Evolutionary conservation across 2,888 invertebrate species (phyloP), one percentile per base, ranked within the genome.

Genomic region (Laothoe populi): DNA sequence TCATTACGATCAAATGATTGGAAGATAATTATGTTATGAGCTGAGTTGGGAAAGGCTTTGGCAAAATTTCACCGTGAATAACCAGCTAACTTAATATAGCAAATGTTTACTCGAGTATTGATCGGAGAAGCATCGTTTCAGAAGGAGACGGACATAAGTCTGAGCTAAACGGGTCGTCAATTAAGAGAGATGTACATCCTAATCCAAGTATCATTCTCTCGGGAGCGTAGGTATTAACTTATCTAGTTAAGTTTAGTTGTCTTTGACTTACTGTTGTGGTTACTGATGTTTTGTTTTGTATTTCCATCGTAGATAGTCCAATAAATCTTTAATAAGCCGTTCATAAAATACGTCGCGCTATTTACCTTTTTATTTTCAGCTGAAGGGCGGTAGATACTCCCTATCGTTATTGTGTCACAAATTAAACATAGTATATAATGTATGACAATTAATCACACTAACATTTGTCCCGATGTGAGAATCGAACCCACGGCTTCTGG

Each of bases 161-260:
- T n/a, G 26, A 49, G 16, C 10, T 16, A 31, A 49, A 26, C 31
- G n/a, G n/a, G 31, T 31, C 26, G 31, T 49, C 31, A 49, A 49
- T 49, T 31, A 49, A 31, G 26, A 49, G 16, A 8, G 49, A 31
- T 31, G 49, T 31, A 49, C 26, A 31, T 49, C 31, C 31, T 31
- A 31, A 49, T 16, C 31, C 31, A 49, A 31, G 16, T 49, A 49
- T 24, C 13, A 24, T 49, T 49, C 49, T 31, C 31, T 8, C 1
- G 49, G 16, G 49, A 31, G 49, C 31, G n/a, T 31, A 13, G 49
- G 10, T 26, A 26, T 49, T 31, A 49, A 31, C 49, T 16, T 49
- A 16, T 49, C n/a, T n/a, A 31, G 31, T 31, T 31, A 13, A 13
- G 11, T 0, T 8, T 16, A 16, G 31, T 49, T 49, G 26, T 49